phyloP scores from a whole-genome alignment of 2,888 invertebrate genomes.

The Drosophila acutilabella region DNA sequence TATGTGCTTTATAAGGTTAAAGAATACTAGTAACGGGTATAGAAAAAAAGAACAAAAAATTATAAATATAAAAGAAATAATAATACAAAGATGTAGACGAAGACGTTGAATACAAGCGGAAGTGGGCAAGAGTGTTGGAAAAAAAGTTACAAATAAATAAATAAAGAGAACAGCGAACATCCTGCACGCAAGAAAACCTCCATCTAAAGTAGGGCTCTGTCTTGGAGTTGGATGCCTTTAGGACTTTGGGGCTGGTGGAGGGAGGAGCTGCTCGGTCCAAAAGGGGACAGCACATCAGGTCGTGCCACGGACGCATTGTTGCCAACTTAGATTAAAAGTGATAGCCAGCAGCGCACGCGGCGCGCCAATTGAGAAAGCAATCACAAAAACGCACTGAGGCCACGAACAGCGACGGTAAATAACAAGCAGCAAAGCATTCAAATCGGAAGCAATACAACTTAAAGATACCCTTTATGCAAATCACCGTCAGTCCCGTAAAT shows the following conservation, averaged over 20 bases:
- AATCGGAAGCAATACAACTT: background rate
- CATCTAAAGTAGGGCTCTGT: conserved; percentile 2
- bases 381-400: conserved; percentile 56
- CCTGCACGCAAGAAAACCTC: conserved; percentile 43
- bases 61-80: conserved; percentile 4
- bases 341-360: conserved; percentile 62
- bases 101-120: background rate
- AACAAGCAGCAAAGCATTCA: conserved; percentile 2
- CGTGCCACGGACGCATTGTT: conserved; percentile 55
- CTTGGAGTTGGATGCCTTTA: background rate
- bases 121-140: background rate
- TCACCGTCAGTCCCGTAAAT: background rate
- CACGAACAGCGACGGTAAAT: conserved; percentile 23
- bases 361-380: conserved; percentile 72
- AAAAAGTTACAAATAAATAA: conserved; percentile 46
- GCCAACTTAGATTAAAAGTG: conserved; percentile 72
- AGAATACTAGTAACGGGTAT: background rate
- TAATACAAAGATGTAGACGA: conserved; percentile 7
- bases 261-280: too few species aligned
- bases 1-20: too few species aligned
- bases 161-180: conserved; percentile 43
- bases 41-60: background rate
- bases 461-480: conserved; percentile 12
- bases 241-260: too few species aligned
- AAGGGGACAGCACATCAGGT: conserved; percentile 7